Conservation (phyloP, 2,888 invertebrate species). For the Brenthis daphne region DNA sequence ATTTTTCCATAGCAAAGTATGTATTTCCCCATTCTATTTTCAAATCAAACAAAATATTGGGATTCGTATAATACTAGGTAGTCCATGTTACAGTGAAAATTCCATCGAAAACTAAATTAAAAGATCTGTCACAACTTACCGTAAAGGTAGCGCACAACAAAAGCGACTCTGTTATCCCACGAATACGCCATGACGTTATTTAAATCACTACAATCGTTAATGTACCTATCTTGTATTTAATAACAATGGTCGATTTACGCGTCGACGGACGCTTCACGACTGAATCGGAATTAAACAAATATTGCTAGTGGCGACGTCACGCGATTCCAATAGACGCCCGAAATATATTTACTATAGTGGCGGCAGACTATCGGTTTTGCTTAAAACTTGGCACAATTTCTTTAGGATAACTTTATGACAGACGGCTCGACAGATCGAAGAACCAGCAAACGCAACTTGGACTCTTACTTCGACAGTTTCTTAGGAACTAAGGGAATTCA, state of each 20-base stretch:
- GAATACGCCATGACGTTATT: slow-evolving; percentile 86
- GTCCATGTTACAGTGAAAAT: too few species aligned
- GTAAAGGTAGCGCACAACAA: slow-evolving; percentile 91
- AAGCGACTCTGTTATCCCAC: slow-evolving; percentile 92
- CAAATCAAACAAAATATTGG: too few species aligned
- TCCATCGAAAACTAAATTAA: background rate
- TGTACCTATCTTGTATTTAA: slow-evolving; percentile 2
- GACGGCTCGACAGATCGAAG: background rate
- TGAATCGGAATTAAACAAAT: slow-evolving; percentile 46
- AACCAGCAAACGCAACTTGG: background rate
- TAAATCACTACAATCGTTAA: slow-evolving; percentile 23
- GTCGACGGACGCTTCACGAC: slow-evolving; percentile 57
- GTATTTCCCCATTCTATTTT: too few species aligned
- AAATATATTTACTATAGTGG: slow-evolving; percentile 37
- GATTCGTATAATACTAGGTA: too few species aligned
- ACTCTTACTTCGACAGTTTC: too few species aligned
- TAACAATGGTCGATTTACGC: slow-evolving; percentile 45
- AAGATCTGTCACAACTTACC: slow-evolving; percentile 81
- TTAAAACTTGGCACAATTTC: slow-evolving; percentile 32
- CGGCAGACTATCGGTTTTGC: slow-evolving; percentile 30
- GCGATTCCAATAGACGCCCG: slow-evolving; percentile 31
- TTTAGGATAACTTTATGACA: slow-evolving; percentile 13
- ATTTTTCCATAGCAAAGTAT: too few species aligned
- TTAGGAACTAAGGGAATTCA: too few species aligned
- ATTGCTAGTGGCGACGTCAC: slow-evolving; percentile 27